Conservation (phyloP, 2,797 vertebrate genomes). For the Hyperoplus immaculatus region DNA sequence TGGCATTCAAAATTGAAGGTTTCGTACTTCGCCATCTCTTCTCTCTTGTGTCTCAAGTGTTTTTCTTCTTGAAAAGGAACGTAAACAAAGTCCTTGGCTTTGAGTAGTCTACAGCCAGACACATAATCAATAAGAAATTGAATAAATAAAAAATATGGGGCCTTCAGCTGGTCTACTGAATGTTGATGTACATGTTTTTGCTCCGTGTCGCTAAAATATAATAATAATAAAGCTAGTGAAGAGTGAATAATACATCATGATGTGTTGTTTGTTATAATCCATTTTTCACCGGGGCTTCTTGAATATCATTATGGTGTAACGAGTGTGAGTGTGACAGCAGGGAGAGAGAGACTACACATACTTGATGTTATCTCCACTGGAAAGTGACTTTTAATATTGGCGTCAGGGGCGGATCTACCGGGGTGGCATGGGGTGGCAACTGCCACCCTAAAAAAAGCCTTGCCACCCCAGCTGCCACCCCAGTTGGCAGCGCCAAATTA, state of each 20-base stretch:
- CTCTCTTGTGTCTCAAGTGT: constrained; percentile 1
- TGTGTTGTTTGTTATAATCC: constrained; percentile 7
- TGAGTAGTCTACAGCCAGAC: background rate
- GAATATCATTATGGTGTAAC: background rate
- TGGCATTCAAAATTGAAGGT: constrained; percentile 5
- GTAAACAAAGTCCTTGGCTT: constrained; percentile 5
- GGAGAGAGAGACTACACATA: background rate
- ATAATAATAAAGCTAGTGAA: background rate
- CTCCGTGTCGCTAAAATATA: background rate
- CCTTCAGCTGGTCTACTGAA: background rate
- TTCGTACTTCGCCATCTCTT: background rate
- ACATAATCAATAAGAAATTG: background rate
- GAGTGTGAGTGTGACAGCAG: background rate
- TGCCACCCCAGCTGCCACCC: too few relatives aligned
- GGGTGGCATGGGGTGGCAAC: too few relatives aligned
- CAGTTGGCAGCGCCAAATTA: too few relatives aligned
- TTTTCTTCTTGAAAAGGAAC: background rate
- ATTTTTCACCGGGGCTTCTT: background rate
- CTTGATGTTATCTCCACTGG: background rate
- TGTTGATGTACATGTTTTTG: too few relatives aligned
- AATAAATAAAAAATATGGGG: background rate
- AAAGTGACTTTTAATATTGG: constrained; percentile 1
- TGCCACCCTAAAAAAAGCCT: too few relatives aligned
- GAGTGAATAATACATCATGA: background rate
- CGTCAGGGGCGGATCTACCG: too few relatives aligned